phyloP scores from a whole-genome alignment of 2,113 vertebrate genomes.

The Thymallus thymallus region DNA sequence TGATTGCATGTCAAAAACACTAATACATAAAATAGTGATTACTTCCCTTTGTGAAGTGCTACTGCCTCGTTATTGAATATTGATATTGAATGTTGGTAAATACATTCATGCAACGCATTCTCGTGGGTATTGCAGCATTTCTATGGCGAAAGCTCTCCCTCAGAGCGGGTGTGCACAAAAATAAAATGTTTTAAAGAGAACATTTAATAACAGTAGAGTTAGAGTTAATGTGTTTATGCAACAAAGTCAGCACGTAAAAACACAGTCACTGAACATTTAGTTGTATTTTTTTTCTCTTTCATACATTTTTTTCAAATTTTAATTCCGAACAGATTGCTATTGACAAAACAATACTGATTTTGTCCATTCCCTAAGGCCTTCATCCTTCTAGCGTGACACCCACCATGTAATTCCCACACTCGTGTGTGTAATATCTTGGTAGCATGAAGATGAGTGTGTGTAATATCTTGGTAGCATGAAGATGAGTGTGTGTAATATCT shows the following conservation, averaged over 20 bases:
- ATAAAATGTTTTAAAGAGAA: conserved; percentile 24
- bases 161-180: conserved; percentile 17
- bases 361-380: conserved; percentile 22
- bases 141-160: conserved; percentile 14
- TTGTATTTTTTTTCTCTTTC: not conserved
- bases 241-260: conserved; percentile 1
- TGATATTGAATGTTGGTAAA: conserved; percentile 72
- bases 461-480: conserved; percentile 23
- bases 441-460: conserved; percentile 12
- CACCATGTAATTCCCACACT: conserved; percentile 22
- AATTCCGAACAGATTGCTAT: conserved; percentile 43
- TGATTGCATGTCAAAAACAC: conserved; percentile 56
- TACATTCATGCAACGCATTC: conserved; percentile 48
- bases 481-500: conserved; percentile 38
- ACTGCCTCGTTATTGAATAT: conserved; percentile 64
- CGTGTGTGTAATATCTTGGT: conserved; percentile 34
- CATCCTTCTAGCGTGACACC: conserved; percentile 20
- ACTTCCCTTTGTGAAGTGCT: conserved; percentile 55
- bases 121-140: conserved; percentile 45
- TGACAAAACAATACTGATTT: conserved; percentile 44
- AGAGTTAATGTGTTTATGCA: conserved; percentile 27
- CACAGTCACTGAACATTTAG: not conserved
- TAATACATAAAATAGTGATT: conserved; percentile 70
- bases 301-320: not conserved
- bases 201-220: conserved; percentile 11